phyloP scores from a whole-genome alignment of 2,113 vertebrate genomes.

The Potamarius usumacintae region DNA sequence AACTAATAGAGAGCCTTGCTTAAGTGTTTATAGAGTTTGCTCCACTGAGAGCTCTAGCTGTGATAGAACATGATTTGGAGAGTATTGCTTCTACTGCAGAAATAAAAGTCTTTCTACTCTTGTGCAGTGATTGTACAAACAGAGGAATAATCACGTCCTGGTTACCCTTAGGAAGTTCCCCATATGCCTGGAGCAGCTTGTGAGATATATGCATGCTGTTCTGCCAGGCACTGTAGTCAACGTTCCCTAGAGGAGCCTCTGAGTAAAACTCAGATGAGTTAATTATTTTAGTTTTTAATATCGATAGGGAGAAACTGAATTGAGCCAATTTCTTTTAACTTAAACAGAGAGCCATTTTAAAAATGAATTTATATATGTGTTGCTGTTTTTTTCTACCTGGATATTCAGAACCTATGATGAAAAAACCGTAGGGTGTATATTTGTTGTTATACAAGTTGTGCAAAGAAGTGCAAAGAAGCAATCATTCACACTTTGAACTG shows the following conservation, averaged over 20 bases:
- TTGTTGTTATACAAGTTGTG: too few species aligned
- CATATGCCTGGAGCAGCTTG: conserved; percentile 60
- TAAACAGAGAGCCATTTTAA: conserved; percentile 22
- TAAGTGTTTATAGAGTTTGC: conserved; percentile 15
- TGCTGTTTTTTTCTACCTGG: not conserved
- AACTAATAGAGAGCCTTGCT: not conserved
- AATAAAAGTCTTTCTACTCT: conserved; percentile 38
- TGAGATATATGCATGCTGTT: conserved; percentile 70
- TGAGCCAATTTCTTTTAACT: conserved; percentile 31
- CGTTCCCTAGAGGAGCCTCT: conserved; percentile 62
- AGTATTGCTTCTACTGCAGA: conserved; percentile 33
- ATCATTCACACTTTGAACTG: not conserved
- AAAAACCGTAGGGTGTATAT: not conserved
- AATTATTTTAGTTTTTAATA: conserved; percentile 69
- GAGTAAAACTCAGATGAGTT: conserved; percentile 71
- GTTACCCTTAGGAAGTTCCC: conserved; percentile 69
- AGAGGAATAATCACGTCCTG: conserved; percentile 66
- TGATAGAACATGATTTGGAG: not conserved
- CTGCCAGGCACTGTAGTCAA: conserved; percentile 66
- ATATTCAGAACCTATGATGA: not conserved
- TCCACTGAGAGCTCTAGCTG: not conserved
- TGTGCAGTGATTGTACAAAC: conserved; percentile 66
- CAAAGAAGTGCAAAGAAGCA: not conserved
- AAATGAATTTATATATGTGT: not conserved
- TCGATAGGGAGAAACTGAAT: conserved; percentile 66